Evolutionary conservation across 2,797 vertebrate genomes (phyloP), one percentile per base, ranked within the genome.

Genomic region (Cossypha niveicapilla): DNA sequence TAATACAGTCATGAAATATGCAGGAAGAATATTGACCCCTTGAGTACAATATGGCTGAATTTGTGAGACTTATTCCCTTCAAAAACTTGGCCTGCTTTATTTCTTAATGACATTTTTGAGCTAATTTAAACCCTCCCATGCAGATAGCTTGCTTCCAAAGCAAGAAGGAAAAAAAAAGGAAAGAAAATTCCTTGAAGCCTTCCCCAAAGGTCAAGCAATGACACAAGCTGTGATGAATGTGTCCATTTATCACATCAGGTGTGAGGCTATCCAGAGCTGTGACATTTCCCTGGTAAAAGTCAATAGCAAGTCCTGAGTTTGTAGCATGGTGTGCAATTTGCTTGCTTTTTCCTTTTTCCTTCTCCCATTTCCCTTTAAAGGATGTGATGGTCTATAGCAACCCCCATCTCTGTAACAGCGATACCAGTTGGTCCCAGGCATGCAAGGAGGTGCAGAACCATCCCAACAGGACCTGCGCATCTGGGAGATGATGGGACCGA

Each of bases 71-170:
- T 56, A 28, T 3, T 53, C 63, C 30, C 39, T 18, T 17, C 34
- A 44, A 1, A 10, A 60, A 79, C 34, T 58, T 61, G 67, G 22
- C 24, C 71, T 79, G 54, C 23, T 87, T 76, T 56, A 34, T 67
- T 84, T 92, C 80, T 85, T 63, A 22, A 78, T 67, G 72, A n/a
- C n/a, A 63, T 82, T 93, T 79, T 27, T 7, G 17, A 73, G n/a
- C 35, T 90, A 75, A 86, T 71, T 94, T 70, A 92, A 94, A 66
- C 13, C 5, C 53, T 71, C 28, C 32, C 17, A 27, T 71, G 68
- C 48, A 87, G 74, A 81, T 67, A 89, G 30, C 30, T 65, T 73
- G 30, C 30, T 48, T 73, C 42, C 42, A 42, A 73, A 75, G 56
- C 7, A 70, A 66, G 37, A 47, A 53, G 14, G 1, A 5, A 35